Percentiles rank a stretch among this genome's conserved stretches.
These are phyloP conservation scores for Phoebastria nigripes DNA, from an alignment of 2,797 vertebrate genomes.

Conservation along the genomic window DNA sequence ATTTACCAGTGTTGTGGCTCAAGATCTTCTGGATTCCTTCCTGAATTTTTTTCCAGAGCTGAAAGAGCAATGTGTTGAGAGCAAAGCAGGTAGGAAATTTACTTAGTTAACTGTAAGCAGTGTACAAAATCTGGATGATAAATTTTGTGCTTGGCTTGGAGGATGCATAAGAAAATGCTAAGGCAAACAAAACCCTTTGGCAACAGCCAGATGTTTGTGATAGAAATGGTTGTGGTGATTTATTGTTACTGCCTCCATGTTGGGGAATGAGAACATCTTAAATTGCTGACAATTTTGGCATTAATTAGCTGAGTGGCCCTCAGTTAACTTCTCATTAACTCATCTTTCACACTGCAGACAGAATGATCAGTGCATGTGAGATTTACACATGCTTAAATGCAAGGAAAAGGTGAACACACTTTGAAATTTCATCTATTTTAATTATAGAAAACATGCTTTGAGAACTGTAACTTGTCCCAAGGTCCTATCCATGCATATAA, in stretches of 20 bases:
- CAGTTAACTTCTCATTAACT: not conserved
- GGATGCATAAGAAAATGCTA: not conserved
- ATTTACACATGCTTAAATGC: not conserved
- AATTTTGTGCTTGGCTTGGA: not conserved
- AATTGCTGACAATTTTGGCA: not conserved
- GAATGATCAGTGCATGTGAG: not conserved
- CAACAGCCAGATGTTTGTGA: not conserved
- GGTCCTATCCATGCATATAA: not conserved
- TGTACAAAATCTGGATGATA: not conserved
- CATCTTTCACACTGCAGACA: not conserved
- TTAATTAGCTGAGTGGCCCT: not conserved
- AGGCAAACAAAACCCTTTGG: not conserved
- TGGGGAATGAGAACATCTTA: not conserved
- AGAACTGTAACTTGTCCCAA: not conserved
- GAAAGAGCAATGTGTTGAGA: conserved; percentile 83
- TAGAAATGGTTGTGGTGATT: not conserved
- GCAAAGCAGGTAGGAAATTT: conserved; percentile 82
- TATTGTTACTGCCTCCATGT: not conserved
- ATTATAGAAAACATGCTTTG: not conserved
- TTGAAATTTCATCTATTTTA: not conserved
- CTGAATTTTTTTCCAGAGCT: conserved; percentile 89
- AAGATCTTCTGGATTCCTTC: conserved; percentile 92
- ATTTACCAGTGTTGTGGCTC: conserved; percentile 90
- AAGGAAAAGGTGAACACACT: not conserved
- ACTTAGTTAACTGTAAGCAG: not conserved